Evolutionary conservation across 2,888 invertebrate genomes (phyloP), one percentile per base, ranked within the genome.

Genomic region (Caradrina kadenii): DNA sequence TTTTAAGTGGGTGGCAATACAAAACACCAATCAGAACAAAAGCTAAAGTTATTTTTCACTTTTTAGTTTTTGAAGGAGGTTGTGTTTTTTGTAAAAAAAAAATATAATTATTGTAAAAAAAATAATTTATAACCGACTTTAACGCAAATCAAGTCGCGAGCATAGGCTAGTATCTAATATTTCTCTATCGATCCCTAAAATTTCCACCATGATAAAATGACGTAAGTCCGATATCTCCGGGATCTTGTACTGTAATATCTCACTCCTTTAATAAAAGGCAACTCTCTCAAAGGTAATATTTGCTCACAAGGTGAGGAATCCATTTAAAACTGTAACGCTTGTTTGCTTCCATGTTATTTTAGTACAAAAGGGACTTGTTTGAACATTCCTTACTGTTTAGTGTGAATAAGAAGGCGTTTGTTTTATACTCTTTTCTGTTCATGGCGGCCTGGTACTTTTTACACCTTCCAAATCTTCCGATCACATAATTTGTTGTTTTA

Each of bases 311-410:
- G 63, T 66, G 66, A 71, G 52, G 71, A 71, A 66, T 71, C 55
- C 77, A 54, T 68, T 69, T 63, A 35, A 26, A 63, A 42, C 19
- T 50, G 15, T 65, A 56, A 58, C 61, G 26, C 22, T 58, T 67
- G 55, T 81, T 80, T 72, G 55, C 61, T 63, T 70, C 54, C 22
- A 53, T 54, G 39, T 55, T 15, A 61, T 49, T 69, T 76, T 22
- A n/a, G 61, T 76, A 61, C 70, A 77, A 80, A n/a, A 80, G 65
- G 64, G 52, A 45, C 55, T 11, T 63, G 73, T 79, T 79, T 79
- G 59, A 55, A 22, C 60, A 62, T 75, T 74, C 63, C 35, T 62
- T 54, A 48, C 50, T 31, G 62, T 64, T 50, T 39, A 55, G 64
- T 76, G 80, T 72, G 63, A 76, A 79, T 75, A 64, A 76, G 64